Evolutionary conservation across 2,797 vertebrate genomes (phyloP).

Genomic region (Octomys mimax): DNA sequence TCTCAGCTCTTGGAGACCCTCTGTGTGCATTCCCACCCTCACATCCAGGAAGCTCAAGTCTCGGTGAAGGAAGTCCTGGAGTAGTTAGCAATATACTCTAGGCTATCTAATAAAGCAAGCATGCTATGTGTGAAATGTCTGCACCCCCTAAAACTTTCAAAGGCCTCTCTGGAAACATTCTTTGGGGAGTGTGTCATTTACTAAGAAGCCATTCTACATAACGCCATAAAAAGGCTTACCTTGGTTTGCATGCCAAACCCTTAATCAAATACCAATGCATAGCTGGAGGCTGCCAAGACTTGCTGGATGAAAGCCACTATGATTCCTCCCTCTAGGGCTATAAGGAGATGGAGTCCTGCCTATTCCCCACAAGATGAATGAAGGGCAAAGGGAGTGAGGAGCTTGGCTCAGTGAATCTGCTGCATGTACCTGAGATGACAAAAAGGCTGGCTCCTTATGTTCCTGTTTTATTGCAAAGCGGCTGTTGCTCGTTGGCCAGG

Average conservation of each 20-base stretch:
- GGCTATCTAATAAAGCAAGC: constrained; percentile 12
- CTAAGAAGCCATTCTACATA: constrained; percentile 85
- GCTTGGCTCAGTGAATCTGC: constrained; percentile 53
- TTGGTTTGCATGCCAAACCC: constrained; percentile 84
- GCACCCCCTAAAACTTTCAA: constrained; percentile 66
- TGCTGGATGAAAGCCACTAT: constrained; percentile 80
- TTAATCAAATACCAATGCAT: constrained; percentile 83
- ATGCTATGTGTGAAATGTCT: constrained; percentile 54
- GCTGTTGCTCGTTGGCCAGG: constrained; percentile 62
- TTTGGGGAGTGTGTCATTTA: constrained; percentile 81
- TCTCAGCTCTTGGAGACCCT: neutral
- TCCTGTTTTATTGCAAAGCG: constrained; percentile 65
- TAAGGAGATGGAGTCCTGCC: constrained; percentile 58
- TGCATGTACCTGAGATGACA: constrained; percentile 52
- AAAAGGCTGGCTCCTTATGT: constrained; percentile 61
- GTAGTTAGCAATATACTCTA: neutral
- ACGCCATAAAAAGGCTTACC: constrained; percentile 83
- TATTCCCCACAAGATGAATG: constrained; percentile 68
- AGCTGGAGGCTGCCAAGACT: constrained; percentile 78
- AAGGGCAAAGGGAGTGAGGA: constrained; percentile 73
- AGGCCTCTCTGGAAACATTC: constrained; percentile 82
- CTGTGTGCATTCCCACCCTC: neutral
- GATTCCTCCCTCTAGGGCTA: constrained; percentile 68
- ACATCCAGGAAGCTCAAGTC: neutral
- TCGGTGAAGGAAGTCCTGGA: neutral